These are phyloP conservation scores for Thymallus thymallus DNA, from an alignment of 2,113 vertebrate species.

Conservation along the genomic window DNA sequence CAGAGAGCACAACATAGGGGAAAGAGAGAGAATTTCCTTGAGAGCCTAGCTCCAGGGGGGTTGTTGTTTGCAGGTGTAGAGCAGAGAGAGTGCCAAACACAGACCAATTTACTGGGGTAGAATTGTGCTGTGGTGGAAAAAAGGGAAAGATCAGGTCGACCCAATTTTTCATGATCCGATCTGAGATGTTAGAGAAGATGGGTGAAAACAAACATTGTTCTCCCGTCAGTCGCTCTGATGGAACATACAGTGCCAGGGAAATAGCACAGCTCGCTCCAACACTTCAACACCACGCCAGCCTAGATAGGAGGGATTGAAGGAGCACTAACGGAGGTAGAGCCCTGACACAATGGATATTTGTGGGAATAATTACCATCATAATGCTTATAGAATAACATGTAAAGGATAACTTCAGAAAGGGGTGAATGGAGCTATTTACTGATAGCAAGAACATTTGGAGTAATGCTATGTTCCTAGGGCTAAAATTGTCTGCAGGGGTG, in stretches of 20 bases:
- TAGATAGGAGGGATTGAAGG: too few relatives aligned
- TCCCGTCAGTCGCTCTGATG: constrained; percentile 49
- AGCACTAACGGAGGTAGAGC: too few relatives aligned
- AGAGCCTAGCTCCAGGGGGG: constrained; percentile 61
- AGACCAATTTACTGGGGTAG: constrained; percentile 71
- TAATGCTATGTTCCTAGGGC: background rate
- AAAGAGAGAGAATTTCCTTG: constrained; percentile 45
- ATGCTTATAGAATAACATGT: constrained; percentile 7
- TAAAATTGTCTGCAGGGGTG: background rate
- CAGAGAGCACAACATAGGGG: constrained; percentile 37
- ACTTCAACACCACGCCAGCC: background rate
- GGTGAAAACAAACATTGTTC: constrained; percentile 63
- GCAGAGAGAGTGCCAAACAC: constrained; percentile 57
- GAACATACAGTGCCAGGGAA: constrained; percentile 44
- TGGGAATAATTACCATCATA: too few relatives aligned
- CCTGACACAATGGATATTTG: too few relatives aligned
- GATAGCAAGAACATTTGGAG: background rate
- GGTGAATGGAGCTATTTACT: constrained; percentile 14
- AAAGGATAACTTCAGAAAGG: constrained; percentile 22
- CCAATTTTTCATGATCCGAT: constrained; percentile 71
- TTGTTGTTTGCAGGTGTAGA: constrained; percentile 64
- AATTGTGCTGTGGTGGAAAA: constrained; percentile 54
- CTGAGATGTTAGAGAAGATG: constrained; percentile 55
- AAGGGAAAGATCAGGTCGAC: constrained; percentile 48
- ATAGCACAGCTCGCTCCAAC: constrained; percentile 40